Base-by-base conservation (phyloP, 2,888 invertebrate genomes). In the Apotomis turbidana region DNA sequence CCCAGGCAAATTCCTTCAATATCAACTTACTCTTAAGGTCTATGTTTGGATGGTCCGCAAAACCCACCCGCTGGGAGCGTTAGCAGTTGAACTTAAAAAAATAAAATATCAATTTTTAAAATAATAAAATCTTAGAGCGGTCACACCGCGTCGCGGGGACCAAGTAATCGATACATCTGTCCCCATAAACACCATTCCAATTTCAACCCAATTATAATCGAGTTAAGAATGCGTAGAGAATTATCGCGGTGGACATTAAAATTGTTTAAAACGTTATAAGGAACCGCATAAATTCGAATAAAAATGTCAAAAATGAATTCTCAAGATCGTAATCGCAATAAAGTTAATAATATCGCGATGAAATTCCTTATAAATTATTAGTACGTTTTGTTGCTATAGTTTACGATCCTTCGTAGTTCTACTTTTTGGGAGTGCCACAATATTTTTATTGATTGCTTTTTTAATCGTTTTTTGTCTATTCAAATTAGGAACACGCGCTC, bases 241-340 rank as follows among this genome's bases (percentile, higher is more conserved):
- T 58, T 70, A 15, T 51, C 38, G 57, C 38, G 55, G 64, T 44
- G 74, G 36, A 74, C 68, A 75, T 62, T 61, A 78, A 84, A 79
- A 74, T 76, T 80, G 80, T 85, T 80, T 46, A n/a, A 27, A 76
- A 78, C 78, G 76, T 77, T 80, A 79, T 81, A 80, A 80, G 85
- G 86, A 87, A 87, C 87, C 88, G 85, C 89, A 93, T 93, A 93
- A 92, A 92, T 92, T 90, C 88, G 85, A 88, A 93, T 92, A 93
- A 93, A 93, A 92, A 91, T 83, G 92, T 92, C 93, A 91, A 90
- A 93, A 92, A 90, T 89, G 89, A 88, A 91, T 90, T 89, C 91
- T 86, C 89, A 81, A 92, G 93, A 93, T 93, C 89, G 87, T 92
- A 91, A 93, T 93, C 93, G 91, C 90, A 87, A 90, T 92, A 89